Percentiles rank a stretch among this genome's conserved stretches.
Evolutionary conservation across 2,888 invertebrate species (phyloP).

Genomic region (Hymenopus coronatus): DNA sequence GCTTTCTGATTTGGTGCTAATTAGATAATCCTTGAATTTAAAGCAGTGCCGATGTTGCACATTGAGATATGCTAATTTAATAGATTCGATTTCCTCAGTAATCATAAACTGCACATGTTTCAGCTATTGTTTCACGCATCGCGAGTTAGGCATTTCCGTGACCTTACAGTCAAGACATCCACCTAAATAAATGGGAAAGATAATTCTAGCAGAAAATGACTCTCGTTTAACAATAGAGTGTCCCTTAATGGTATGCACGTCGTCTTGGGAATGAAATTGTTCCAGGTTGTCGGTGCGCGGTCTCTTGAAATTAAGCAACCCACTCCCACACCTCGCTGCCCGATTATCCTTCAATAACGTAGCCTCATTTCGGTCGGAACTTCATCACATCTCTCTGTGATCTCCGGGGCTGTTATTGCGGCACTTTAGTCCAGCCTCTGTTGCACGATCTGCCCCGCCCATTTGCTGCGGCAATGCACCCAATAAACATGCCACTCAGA

Average conservation of each 20-base stretch:
- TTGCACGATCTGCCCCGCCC: not conserved
- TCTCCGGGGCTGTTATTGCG: not conserved
- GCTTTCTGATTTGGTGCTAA: too few relatives aligned
- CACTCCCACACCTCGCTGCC: not conserved
- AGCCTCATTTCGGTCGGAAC: slow-evolving; percentile 4
- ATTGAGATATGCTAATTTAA: too few relatives aligned
- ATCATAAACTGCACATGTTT: too few relatives aligned
- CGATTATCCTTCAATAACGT: slow-evolving; percentile 15
- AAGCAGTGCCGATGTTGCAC: too few relatives aligned
- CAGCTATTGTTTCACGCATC: too few relatives aligned
- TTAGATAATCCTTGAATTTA: too few relatives aligned
- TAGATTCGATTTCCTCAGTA: too few relatives aligned
- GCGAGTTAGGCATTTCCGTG: too few relatives aligned
- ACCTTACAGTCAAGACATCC: not conserved
- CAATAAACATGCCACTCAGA: not conserved
- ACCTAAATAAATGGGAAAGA: not conserved
- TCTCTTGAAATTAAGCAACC: not conserved
- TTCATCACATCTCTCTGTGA: not conserved
- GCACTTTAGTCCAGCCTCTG: not conserved
- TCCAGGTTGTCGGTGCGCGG: not conserved
- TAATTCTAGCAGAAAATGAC: not conserved
- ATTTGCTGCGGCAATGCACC: not conserved
- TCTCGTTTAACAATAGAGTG: not conserved
- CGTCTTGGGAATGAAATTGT: not conserved
- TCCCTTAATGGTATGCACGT: not conserved